phyloP scores from a whole-genome alignment of 2,797 vertebrate genomes.

The Crocidura indochinensis region DNA sequence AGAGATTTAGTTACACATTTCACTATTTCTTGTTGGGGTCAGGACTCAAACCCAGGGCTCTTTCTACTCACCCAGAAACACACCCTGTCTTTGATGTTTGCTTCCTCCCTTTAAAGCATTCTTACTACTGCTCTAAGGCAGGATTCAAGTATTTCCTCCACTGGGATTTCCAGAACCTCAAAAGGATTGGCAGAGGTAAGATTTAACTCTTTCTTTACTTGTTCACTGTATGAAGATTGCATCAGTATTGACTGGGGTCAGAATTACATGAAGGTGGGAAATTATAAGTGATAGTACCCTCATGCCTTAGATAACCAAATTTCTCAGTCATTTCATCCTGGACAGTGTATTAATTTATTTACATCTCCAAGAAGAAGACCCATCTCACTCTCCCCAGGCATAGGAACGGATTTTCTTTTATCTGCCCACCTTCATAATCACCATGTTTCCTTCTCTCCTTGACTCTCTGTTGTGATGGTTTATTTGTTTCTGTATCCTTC shows the following conservation, averaged over 20 bases:
- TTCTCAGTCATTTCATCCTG: not conserved
- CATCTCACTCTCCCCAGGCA: not conserved
- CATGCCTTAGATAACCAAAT: not conserved
- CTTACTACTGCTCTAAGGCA: constrained; percentile 74
- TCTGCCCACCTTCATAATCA: not conserved
- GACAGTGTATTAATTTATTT: not conserved
- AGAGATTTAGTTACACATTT: constrained; percentile 27
- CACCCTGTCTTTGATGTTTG: constrained; percentile 85
- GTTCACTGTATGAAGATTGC: not conserved
- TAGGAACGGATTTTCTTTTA: not conserved
- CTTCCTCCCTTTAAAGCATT: constrained; percentile 87
- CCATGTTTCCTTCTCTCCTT: not conserved
- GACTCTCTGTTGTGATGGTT: not conserved
- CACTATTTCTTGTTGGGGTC: constrained; percentile 27
- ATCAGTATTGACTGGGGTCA: constrained; percentile 1
- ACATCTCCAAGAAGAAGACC: not conserved
- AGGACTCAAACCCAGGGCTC: constrained; percentile 76
- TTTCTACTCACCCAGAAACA: constrained; percentile 77
- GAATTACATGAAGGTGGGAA: constrained; percentile 13
- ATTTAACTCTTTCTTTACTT: constrained; percentile 77
- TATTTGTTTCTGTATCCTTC: not conserved
- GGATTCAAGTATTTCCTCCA: constrained; percentile 83
- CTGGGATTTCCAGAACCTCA: constrained; percentile 82
- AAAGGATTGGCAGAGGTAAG: constrained; percentile 78
- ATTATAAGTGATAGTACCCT: not conserved